These are phyloP conservation scores for Rhagologus leucostigma DNA, from an alignment of 2,113 vertebrate species.

Conservation along the genomic window DNA sequence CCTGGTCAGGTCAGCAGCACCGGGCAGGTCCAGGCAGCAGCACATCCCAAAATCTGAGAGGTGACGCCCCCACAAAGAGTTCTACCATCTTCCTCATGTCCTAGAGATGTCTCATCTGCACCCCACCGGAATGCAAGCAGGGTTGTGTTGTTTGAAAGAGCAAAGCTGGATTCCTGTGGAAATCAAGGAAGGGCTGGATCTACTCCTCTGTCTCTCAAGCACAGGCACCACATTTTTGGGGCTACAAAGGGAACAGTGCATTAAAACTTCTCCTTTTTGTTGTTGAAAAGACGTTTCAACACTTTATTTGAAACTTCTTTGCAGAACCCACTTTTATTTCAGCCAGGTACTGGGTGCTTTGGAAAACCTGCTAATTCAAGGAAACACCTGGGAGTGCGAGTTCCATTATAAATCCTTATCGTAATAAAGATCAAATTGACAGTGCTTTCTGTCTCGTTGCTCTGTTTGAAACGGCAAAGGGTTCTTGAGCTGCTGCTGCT, in stretches of 20 bases:
- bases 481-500: not conserved
- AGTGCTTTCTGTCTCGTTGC: not conserved
- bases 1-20: not conserved
- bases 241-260: accelerated
- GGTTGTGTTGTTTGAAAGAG: not conserved
- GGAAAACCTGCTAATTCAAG: not conserved
- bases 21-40: accelerated
- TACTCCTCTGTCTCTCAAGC: not conserved
- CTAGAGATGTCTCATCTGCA: not conserved
- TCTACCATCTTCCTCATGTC: not conserved
- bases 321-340: not conserved
- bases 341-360: not conserved
- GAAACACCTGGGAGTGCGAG: not conserved
- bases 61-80: not conserved
- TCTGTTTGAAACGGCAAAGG: not conserved
- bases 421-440: not conserved
- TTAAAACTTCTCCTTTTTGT: not conserved
- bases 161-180: not conserved
- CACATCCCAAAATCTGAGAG: not conserved
- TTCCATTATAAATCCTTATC: not conserved
- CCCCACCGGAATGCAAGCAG: not conserved
- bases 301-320: not conserved
- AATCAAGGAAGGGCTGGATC: not conserved
- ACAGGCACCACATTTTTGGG: accelerated
- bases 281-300: not conserved